Evolutionary conservation across 1,140 invertebrate genomes (phyloP).

Genomic region (Drosophila ohnishii): DNA sequence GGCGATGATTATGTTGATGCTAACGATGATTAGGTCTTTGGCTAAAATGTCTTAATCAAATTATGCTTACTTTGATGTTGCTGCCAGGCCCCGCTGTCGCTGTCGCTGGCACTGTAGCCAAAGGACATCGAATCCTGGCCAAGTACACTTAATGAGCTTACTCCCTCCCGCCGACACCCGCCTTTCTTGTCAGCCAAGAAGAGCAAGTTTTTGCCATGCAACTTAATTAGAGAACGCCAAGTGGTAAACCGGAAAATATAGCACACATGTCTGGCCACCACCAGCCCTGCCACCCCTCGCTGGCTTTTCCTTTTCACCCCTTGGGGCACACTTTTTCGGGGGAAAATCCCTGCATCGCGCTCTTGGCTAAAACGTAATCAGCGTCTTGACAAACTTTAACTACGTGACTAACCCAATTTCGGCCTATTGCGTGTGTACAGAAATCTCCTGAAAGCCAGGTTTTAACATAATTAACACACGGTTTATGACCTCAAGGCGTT

Average conservation of each 20-base stretch:
- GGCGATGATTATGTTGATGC: constrained; percentile 76
- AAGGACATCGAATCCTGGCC: constrained; percentile 55
- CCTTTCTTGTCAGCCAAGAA: constrained; percentile 66
- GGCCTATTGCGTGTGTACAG: constrained; percentile 8
- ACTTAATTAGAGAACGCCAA: constrained; percentile 78
- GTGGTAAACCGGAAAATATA: constrained; percentile 77
- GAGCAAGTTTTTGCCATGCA: constrained; percentile 69
- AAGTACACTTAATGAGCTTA: constrained; percentile 80
- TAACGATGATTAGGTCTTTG: constrained; percentile 81
- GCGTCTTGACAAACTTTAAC: constrained; percentile 56
- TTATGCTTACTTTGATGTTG: constrained; percentile 82
- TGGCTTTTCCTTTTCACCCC: constrained; percentile 6
- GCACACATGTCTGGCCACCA: constrained; percentile 57
- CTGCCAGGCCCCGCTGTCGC: constrained; percentile 32
- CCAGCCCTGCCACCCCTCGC: constrained; percentile 14
- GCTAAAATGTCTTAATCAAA: constrained; percentile 82
- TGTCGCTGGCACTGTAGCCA: constrained; percentile 19
- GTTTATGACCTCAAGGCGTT: constrained; percentile 23
- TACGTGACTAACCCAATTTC: constrained; percentile 74
- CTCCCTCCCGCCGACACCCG: constrained; percentile 36
- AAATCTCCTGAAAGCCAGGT: constrained; percentile 20
- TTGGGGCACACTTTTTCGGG: constrained; percentile 32
- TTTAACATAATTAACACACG: constrained; percentile 70
- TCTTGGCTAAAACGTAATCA: constrained; percentile 67
- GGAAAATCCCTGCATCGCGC: constrained; percentile 61